Base-by-base conservation (phyloP, 2,888 invertebrate genomes). In the Ophonus ardosiacus region DNA sequence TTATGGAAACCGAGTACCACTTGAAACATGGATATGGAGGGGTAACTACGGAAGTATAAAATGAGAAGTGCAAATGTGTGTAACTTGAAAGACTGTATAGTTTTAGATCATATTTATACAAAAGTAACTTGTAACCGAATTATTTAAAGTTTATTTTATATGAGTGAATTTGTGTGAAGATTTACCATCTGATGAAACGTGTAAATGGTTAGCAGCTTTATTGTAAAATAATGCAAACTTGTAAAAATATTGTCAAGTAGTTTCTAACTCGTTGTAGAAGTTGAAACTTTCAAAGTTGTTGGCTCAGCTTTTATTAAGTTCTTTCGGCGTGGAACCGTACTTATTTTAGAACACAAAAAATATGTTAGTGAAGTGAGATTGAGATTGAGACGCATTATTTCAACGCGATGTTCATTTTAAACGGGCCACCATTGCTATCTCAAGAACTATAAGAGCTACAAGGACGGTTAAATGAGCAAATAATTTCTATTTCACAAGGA, bases 61-160 rank as follows among this genome's bases (percentile, higher is more conserved):
- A 76, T 74, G 84, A 87, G 86, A 88, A 89, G 89, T 89, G 90
- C 89, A 90, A 89, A 90, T 90, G 90, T 89, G 90, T 90, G 90
- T 90, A 90, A 89, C 88, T 56, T 88, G 90, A 89, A 91, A 91
- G 91, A 91, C 91, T 91, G 91, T 90, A 90, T 91, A 91, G 90
- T 86, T 87, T 86, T 87, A 88, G 87, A 86, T 87, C 85, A 87
- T 86, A 85, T 82, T 82, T 82, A 82, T 71, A 82, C 59, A 56
- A 59, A 82, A 68, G 15, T 68, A 81, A 63, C 56, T 81, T 83
- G 61, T 83, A 83, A 59, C 83, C 83, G 83, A 83, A 83, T 83
- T 83, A 83, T 68, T 82, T 82, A 82, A 71, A 78, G 38, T 82
- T 82, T 82, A 68, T 83, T 82, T 78, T 61, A 63, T 80, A 61